Conservation (phyloP, 2,888 invertebrate genomes). For the Ornithoptera priamus region DNA sequence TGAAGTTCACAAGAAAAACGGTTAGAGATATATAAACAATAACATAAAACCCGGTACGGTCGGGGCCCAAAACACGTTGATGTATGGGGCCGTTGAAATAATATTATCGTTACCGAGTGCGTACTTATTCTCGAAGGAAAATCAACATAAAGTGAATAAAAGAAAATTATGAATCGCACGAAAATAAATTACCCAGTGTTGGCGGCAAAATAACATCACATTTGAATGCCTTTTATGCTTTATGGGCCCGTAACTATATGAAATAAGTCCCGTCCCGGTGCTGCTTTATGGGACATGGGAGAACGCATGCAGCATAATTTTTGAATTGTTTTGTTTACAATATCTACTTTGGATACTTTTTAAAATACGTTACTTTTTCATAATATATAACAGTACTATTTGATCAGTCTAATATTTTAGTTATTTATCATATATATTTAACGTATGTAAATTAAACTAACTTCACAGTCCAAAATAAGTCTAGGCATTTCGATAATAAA, state of each 20-base stretch:
- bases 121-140: constrained; percentile 75
- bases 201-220: constrained; percentile 81
- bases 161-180: constrained; percentile 80
- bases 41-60: constrained; percentile 61
- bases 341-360: constrained; percentile 7
- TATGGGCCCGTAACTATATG: constrained; percentile 77
- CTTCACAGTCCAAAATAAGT: not conserved
- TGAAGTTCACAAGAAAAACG: constrained; percentile 32
- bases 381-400: not conserved
- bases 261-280: constrained; percentile 72
- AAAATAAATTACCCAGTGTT: constrained; percentile 79
- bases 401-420: not conserved
- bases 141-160: constrained; percentile 81
- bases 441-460: not conserved
- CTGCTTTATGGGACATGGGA: constrained; percentile 71
- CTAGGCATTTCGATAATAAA: not conserved
- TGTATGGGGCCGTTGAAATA: constrained; percentile 77
- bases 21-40: constrained; percentile 58
- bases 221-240: constrained; percentile 80
- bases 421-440: not conserved
- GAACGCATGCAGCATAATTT: constrained; percentile 76
- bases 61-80: constrained; percentile 55
- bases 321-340: constrained; percentile 52
- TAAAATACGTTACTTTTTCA: not conserved
- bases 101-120: constrained; percentile 78